Conservation (phyloP, 2,888 invertebrate genomes). For the Entomobrya multifasciata region DNA sequence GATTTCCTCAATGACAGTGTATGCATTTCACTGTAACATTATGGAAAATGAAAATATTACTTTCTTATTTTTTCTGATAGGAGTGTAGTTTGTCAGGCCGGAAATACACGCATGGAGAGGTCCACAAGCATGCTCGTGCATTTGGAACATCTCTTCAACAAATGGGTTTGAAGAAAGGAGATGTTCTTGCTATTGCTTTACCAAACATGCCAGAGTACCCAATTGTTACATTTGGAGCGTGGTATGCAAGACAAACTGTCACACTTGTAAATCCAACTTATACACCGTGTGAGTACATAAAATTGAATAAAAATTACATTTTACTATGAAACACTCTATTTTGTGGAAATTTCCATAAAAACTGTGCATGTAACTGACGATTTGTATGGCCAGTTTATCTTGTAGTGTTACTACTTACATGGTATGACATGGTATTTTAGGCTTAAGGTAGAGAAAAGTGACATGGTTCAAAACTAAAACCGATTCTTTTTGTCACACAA, state of each 20-base stretch:
- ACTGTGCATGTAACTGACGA: too few relatives aligned
- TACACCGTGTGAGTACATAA: constrained; percentile 65
- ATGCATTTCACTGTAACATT: background rate
- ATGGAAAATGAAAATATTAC: background rate
- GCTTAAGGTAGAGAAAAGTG: background rate
- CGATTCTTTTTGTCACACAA: too few relatives aligned
- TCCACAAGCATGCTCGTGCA: constrained; percentile 73
- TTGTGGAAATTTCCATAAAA: background rate
- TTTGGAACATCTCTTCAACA: constrained; percentile 78
- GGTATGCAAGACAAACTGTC: constrained; percentile 77
- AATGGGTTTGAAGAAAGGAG: constrained; percentile 73
- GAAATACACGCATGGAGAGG: constrained; percentile 72
- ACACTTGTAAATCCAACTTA: constrained; percentile 80
- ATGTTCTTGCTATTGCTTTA: constrained; percentile 79
- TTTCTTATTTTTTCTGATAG: constrained; percentile 54
- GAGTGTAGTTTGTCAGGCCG: constrained; percentile 73
- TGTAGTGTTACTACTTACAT: too few relatives aligned
- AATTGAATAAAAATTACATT: background rate
- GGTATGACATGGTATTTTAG: background rate
- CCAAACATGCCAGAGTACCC: constrained; percentile 80
- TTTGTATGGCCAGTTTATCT: too few relatives aligned
- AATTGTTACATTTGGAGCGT: constrained; percentile 76
- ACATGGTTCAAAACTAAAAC: too few relatives aligned
- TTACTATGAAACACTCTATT: background rate
- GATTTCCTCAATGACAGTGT: background rate